Evolutionary conservation across 2,888 invertebrate species (phyloP).

Genomic region (Epistrophella euchroma): DNA sequence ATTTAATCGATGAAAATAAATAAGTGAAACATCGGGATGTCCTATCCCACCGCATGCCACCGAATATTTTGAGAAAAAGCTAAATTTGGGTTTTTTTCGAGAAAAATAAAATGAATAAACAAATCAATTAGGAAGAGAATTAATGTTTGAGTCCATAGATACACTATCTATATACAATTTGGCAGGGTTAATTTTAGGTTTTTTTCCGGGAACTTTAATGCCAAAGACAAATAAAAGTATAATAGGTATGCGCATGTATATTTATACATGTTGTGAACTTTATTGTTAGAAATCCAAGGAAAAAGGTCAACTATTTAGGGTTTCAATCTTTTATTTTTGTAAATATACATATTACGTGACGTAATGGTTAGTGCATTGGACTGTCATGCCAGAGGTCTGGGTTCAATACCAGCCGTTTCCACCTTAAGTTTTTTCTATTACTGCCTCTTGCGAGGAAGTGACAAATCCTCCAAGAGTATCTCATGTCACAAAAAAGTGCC

Average conservation of each 20-base stretch:
- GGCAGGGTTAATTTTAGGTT: not conserved
- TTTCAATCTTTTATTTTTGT: not conserved
- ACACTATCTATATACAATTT: not conserved
- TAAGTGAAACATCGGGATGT: constrained; percentile 1
- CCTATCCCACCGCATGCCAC: not conserved
- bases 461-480: too few species aligned
- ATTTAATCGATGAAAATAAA: not conserved
- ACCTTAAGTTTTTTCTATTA: too few species aligned
- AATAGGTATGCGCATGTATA: not conserved
- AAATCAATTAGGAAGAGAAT: not conserved
- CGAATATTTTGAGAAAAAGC: not conserved
- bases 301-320: not conserved
- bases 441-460: too few species aligned
- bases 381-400: too few species aligned
- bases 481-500: too few species aligned
- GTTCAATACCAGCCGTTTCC: too few species aligned
- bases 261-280: not conserved
- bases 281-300: not conserved
- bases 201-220: not conserved
- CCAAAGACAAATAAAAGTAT: not conserved
- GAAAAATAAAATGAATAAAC: constrained; percentile 12
- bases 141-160: not conserved
- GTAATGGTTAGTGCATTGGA: too few species aligned
- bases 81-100: not conserved
- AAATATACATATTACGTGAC: too few species aligned